Conservation (phyloP, 2,888 invertebrate genomes). For the Pollenia angustigena region DNA sequence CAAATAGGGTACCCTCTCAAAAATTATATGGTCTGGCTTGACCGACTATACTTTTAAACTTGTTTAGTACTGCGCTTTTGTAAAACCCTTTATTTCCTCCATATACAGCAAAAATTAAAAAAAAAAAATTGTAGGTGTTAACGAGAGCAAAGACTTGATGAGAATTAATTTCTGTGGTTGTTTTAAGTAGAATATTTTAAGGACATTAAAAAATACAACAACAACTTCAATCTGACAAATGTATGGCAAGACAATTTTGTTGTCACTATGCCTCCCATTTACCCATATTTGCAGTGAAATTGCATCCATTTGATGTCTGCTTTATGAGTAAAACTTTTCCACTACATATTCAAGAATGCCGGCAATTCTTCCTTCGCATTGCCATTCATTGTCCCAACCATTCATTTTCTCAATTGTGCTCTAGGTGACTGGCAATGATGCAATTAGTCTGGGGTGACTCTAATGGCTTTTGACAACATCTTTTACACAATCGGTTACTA, state of each 20-base stretch:
- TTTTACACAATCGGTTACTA: slow-evolving; percentile 49
- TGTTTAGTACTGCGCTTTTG: background rate
- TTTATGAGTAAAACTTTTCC: slow-evolving; percentile 47
- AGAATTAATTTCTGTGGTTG: slow-evolving; percentile 38
- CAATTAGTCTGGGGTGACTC: slow-evolving; percentile 66
- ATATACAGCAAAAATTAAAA: slow-evolving; percentile 26
- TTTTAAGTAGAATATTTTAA: slow-evolving; percentile 29
- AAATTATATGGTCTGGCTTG: too few species aligned
- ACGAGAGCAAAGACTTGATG: slow-evolving; percentile 8
- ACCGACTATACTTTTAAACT: too few species aligned
- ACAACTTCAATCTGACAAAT: slow-evolving; percentile 22
- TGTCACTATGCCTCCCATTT: slow-evolving; percentile 27
- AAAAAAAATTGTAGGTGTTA: background rate
- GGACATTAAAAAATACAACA: slow-evolving; percentile 21
- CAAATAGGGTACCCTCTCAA: too few species aligned
- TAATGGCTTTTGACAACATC: slow-evolving; percentile 64
- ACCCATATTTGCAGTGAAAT: slow-evolving; percentile 33
- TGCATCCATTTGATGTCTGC: slow-evolving; percentile 32
- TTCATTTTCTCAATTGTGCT: slow-evolving; percentile 53
- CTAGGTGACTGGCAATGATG: slow-evolving; percentile 65
- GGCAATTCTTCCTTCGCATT: slow-evolving; percentile 22
- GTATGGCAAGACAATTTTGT: slow-evolving; percentile 21
- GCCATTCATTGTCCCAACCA: slow-evolving; percentile 19
- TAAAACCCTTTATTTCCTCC: background rate
- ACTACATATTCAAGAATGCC: background rate